phyloP scores from a whole-genome alignment of 2,113 vertebrate genomes.

The Corythornis madagascariensis region DNA sequence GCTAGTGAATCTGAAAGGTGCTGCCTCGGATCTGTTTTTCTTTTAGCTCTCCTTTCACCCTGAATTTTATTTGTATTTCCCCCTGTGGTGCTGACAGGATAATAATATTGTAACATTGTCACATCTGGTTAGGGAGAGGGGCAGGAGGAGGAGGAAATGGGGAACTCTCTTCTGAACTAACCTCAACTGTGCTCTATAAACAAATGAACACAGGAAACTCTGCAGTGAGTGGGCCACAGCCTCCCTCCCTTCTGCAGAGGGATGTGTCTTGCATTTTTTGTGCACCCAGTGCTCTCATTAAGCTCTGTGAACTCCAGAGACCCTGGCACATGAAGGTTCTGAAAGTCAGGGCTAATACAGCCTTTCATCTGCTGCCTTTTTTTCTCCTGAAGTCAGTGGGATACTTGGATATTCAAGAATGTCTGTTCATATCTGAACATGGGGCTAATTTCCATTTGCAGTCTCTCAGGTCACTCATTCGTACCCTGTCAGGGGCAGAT shows the following conservation, averaged over 20 bases:
- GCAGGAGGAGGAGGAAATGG: constrained; percentile 12
- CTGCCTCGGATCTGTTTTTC: constrained; percentile 19
- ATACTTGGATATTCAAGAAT: neutral
- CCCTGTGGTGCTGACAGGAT: constrained; percentile 23
- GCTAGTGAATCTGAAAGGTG: constrained; percentile 7
- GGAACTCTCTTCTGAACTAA: constrained; percentile 39
- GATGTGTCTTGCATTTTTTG: neutral
- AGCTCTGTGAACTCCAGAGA: constrained; percentile 15
- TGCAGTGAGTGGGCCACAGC: neutral
- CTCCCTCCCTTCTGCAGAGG: neutral
- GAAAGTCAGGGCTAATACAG: neutral
- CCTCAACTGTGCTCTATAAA: constrained; percentile 20
- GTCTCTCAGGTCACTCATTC: neutral
- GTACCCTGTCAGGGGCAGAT: neutral
- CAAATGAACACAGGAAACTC: constrained; percentile 22
- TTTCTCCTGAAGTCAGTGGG: neutral
- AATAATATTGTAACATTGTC: constrained; percentile 53
- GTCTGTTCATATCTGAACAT: neutral
- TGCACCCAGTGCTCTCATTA: neutral
- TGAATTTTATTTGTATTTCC: constrained; percentile 45
- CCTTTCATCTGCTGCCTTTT: neutral
- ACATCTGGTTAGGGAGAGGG: constrained; percentile 45
- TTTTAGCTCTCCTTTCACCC: constrained; percentile 28
- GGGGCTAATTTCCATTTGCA: neutral
- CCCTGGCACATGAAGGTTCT: neutral